Conservation (phyloP, 2,113 vertebrate species). For the Plotosus lineatus region DNA sequence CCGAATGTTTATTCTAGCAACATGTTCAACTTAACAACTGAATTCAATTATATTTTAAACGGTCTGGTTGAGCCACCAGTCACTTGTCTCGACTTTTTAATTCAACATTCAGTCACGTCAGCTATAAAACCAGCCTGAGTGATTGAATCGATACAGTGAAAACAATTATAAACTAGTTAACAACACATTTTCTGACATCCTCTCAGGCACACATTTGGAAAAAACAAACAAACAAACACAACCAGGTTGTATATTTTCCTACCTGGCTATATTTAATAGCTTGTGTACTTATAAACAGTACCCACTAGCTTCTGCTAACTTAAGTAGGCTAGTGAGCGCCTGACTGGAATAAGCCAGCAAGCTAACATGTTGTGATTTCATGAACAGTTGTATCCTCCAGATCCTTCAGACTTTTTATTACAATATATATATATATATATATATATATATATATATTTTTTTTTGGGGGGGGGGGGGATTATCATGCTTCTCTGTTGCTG, state of each 20-base stretch:
- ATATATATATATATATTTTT: no score
- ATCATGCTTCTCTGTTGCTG: not conserved
- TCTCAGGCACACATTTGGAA: not conserved
- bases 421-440: no score
- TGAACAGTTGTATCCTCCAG: not conserved
- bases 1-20: not conserved
- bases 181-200: not conserved
- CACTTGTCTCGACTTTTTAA: not conserved
- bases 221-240: no score
- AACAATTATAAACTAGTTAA: not conserved
- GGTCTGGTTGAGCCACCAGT: not conserved
- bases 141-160: not conserved
- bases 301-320: not conserved
- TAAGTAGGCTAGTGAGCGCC: not conserved
- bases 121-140: not conserved
- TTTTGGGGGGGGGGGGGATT: not conserved
- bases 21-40: not conserved
- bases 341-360: not conserved
- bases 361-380: conserved; percentile 32
- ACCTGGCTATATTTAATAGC: not conserved
- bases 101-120: not conserved
- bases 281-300: not conserved
- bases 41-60: no score
- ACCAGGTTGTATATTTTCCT: not conserved
- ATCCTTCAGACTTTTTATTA: not conserved